These are phyloP conservation scores for Acanthoscelides obtectus DNA, from an alignment of 2,888 invertebrate species.

Conservation along the genomic window DNA sequence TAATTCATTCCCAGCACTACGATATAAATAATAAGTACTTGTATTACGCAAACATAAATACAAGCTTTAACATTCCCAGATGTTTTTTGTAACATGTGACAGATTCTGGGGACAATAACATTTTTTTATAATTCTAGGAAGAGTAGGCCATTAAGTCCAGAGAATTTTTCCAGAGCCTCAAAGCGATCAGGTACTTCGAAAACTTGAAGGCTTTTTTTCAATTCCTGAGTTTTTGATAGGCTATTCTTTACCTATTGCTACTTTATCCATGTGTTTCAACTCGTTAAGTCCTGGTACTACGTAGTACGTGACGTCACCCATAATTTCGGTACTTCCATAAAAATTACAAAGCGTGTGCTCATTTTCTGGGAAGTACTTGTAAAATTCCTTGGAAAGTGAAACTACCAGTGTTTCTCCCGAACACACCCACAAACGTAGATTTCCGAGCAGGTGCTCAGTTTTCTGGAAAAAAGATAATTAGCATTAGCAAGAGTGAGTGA, in stretches of 20 bases:
- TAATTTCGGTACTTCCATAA: conserved; percentile 88
- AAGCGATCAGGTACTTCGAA: too few relatives aligned
- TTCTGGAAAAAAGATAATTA: conserved; percentile 67
- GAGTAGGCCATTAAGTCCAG: too few relatives aligned
- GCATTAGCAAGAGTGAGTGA: conserved; percentile 77
- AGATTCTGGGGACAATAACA: too few relatives aligned
- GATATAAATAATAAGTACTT: too few relatives aligned
- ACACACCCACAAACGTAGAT: conserved; percentile 76
- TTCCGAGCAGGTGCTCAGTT: conserved; percentile 51
- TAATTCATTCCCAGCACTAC: too few relatives aligned
- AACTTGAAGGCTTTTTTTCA: too few relatives aligned
- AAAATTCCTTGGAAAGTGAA: conserved; percentile 70
- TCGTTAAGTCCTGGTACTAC: conserved; percentile 59
- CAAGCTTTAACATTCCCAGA: too few relatives aligned
- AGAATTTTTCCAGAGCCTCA: too few relatives aligned
- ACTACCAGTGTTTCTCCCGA: conserved; percentile 79
- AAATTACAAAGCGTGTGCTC: conserved; percentile 74
- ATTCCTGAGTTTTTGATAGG: too few relatives aligned
- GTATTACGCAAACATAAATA: too few relatives aligned
- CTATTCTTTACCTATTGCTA: conserved; percentile 70
- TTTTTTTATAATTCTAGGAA: too few relatives aligned
- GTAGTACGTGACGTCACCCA: conserved; percentile 85
- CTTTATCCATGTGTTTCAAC: conserved; percentile 59
- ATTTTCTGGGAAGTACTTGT: conserved; percentile 64
- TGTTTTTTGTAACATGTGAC: too few relatives aligned